These are phyloP conservation scores for Vombatus ursinus DNA, from an alignment of 2,113 vertebrate genomes.

Conservation along the genomic window DNA sequence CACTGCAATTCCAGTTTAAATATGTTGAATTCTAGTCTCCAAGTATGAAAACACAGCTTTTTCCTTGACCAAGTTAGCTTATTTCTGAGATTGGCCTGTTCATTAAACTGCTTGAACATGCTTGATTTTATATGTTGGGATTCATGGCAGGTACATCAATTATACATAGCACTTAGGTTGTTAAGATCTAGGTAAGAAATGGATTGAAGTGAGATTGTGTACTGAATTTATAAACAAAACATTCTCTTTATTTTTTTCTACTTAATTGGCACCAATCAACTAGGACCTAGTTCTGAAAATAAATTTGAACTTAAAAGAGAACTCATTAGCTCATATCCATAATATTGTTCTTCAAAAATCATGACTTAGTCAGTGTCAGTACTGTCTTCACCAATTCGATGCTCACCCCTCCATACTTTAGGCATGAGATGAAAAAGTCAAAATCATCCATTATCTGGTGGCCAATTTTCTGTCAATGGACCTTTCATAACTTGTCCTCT, in stretches of 20 bases:
- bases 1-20: conserved; percentile 13
- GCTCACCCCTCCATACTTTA: neutral
- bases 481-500: neutral
- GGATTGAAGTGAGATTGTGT: neutral
- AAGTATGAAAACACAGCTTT: conserved; percentile 12
- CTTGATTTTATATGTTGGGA: neutral
- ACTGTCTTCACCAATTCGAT: neutral
- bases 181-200: neutral
- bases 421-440: neutral
- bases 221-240: neutral
- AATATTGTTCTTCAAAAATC: neutral
- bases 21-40: neutral
- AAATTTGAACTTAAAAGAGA: neutral
- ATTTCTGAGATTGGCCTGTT: neutral
- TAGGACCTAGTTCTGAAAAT: neutral
- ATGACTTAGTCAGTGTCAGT: neutral
- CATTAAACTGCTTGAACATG: neutral
- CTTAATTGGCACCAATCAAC: neutral
- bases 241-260: conserved; percentile 30
- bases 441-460: neutral
- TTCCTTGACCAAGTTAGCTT: neutral
- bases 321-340: neutral
- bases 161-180: neutral
- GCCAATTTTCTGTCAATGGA: neutral
- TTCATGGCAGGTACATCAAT: neutral